Evolutionary conservation across 2,888 invertebrate species (phyloP).

Genomic region (Lordiphosa andalusiaca): DNA sequence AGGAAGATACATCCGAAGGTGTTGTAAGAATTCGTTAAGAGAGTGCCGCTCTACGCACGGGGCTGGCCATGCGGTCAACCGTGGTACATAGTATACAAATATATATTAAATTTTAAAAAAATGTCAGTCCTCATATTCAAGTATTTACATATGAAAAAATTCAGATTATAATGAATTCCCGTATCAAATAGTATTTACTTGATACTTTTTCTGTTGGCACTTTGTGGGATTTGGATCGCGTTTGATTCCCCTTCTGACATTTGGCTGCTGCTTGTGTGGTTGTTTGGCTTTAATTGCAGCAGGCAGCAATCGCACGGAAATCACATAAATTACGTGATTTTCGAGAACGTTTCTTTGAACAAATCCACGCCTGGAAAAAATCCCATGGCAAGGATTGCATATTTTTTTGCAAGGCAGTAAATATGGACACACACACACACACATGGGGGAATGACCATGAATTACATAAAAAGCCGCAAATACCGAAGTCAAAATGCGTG

Average conservation of each 20-base stretch:
- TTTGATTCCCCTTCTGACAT: constrained; percentile 42
- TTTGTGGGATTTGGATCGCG: constrained; percentile 2
- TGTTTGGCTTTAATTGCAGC: constrained; percentile 48
- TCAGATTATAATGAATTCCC: too few species aligned
- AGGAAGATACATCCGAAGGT: too few species aligned
- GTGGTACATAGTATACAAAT: too few species aligned
- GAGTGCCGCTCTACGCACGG: too few species aligned
- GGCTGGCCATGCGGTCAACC: too few species aligned
- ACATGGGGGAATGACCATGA: constrained; percentile 64
- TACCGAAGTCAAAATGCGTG: constrained; percentile 73
- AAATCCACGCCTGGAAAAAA: constrained; percentile 55
- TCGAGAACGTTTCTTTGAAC: constrained; percentile 52
- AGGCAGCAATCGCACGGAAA: constrained; percentile 36
- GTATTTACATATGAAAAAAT: too few species aligned
- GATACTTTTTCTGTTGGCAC: constrained; percentile 7
- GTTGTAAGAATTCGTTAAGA: too few species aligned
- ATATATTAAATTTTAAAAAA: too few species aligned
- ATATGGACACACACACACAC: constrained; percentile 25
- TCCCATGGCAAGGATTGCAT: constrained; percentile 5
- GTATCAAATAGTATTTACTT: neutral
- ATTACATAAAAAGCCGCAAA: constrained; percentile 75
- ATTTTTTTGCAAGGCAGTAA: constrained; percentile 34
- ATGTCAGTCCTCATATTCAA: too few species aligned
- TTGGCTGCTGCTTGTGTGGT: constrained; percentile 11
- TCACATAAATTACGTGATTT: constrained; percentile 71